Conservation (phyloP, 2,797 vertebrate genomes). For the Mionectes olivaceus region DNA sequence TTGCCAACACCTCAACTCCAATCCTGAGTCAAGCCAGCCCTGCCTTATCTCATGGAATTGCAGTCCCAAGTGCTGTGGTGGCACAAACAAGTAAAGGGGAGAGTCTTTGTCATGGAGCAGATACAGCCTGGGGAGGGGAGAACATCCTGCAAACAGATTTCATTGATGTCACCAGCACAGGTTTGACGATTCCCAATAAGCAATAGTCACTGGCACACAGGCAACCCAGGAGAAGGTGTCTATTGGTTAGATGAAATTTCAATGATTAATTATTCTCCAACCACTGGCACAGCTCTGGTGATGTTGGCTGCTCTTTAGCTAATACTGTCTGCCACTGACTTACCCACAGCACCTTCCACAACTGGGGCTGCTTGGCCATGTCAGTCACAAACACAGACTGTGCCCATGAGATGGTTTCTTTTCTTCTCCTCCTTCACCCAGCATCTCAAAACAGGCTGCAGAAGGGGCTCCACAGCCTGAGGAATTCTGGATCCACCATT, state of each 20-base stretch:
- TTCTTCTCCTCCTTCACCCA: background rate
- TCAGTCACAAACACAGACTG: background rate
- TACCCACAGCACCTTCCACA: background rate
- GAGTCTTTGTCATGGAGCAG: background rate
- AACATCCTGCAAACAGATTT: background rate
- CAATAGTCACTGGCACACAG: background rate
- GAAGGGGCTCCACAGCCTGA: background rate
- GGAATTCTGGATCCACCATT: background rate
- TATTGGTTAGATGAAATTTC: background rate
- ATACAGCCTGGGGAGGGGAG: rapidly evolving
- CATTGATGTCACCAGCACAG: background rate
- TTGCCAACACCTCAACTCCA: background rate
- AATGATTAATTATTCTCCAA: background rate
- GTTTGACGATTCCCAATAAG: background rate
- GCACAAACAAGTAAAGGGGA: background rate
- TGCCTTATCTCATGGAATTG: background rate
- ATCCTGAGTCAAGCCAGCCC: background rate
- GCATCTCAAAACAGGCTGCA: background rate
- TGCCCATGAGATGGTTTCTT: background rate
- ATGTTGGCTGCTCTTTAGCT: background rate
- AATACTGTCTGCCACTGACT: background rate
- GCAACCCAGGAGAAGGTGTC: background rate
- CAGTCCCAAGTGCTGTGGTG: background rate
- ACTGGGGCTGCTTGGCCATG: background rate
- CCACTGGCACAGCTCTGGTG: background rate